Evolutionary conservation across 23 tunicate genomes (phyloP).

Genomic region (Botrylloides violaceus): DNA sequence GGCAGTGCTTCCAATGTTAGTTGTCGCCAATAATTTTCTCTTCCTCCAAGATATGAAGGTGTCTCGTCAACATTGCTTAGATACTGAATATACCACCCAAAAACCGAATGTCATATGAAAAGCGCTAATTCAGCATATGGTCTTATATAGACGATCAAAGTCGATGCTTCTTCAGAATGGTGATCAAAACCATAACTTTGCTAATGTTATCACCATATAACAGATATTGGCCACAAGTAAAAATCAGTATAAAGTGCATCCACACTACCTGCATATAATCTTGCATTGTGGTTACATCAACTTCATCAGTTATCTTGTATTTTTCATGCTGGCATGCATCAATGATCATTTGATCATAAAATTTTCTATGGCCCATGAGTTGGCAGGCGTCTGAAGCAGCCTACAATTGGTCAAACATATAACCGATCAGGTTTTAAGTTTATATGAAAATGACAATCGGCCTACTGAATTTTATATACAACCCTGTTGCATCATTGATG

Average conservation of each 20-base stretch:
- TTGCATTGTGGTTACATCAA: slow-evolving; percentile 79
- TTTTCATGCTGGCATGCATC: slow-evolving; percentile 95
- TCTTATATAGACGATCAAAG: no score
- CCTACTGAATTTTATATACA: no score
- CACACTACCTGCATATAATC: slow-evolving; percentile 83
- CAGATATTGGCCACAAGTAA: no score
- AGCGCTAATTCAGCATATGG: no score
- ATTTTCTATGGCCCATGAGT: slow-evolving; percentile 83
- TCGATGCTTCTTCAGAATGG: no score
- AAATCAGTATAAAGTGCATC: not conserved
- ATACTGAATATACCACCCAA: slow-evolving; percentile 48
- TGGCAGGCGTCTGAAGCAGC: slow-evolving; percentile 86
- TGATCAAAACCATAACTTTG: no score
- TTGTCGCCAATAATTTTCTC: slow-evolving; percentile 88
- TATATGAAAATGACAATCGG: no score
- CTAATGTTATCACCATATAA: no score
- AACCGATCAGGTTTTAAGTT: no score
- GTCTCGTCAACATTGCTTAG: slow-evolving; percentile 85
- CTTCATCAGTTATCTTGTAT: slow-evolving; percentile 85
- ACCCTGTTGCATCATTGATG: no score
- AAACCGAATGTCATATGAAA: no score
- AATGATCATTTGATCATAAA: slow-evolving; percentile 88
- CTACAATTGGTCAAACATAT: no score
- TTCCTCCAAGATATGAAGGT: slow-evolving; percentile 86
- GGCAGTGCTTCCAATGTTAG: slow-evolving; percentile 78